Percentiles rank a stretch among this genome's conserved stretches.
These are phyloP conservation scores for Cirrhinus molitorella DNA, from an alignment of 2,797 vertebrate species.

Conservation along the genomic window DNA sequence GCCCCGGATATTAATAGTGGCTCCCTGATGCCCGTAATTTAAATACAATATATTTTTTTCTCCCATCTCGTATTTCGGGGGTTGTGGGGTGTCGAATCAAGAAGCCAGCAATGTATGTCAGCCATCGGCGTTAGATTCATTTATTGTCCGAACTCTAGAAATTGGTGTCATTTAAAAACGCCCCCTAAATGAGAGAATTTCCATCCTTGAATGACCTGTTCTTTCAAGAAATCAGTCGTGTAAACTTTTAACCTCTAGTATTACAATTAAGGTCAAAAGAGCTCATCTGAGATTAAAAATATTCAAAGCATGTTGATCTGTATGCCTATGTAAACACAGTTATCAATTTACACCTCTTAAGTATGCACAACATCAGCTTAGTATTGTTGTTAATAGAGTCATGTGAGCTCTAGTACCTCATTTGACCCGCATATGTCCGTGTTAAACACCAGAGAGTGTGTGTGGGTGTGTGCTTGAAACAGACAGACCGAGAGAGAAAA, in stretches of 20 bases:
- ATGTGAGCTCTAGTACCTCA: conserved; percentile 5
- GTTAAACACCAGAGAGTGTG: conserved; percentile 20
- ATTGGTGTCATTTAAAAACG: neutral
- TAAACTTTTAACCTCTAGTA: neutral
- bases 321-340: neutral
- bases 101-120: no score
- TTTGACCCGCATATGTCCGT: conserved; percentile 18
- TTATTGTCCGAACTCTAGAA: neutral
- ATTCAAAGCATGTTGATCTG: neutral
- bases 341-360: neutral
- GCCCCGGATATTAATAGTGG: no score
- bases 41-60: no score
- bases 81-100: no score
- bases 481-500: conserved; percentile 25
- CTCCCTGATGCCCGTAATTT: no score
- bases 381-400: conserved; percentile 11
- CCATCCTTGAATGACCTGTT: neutral
- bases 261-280: neutral
- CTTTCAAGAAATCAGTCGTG: neutral
- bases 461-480: conserved; percentile 35
- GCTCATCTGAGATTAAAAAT: neutral
- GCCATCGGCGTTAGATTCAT: no score
- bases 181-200: neutral
- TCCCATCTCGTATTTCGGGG: no score
- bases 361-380: neutral